A percentile compares a stretch with the other conserved stretches of the same genome.
Conservation (phyloP, 2,113 vertebrate genomes). For the Dicaeum eximium region DNA sequence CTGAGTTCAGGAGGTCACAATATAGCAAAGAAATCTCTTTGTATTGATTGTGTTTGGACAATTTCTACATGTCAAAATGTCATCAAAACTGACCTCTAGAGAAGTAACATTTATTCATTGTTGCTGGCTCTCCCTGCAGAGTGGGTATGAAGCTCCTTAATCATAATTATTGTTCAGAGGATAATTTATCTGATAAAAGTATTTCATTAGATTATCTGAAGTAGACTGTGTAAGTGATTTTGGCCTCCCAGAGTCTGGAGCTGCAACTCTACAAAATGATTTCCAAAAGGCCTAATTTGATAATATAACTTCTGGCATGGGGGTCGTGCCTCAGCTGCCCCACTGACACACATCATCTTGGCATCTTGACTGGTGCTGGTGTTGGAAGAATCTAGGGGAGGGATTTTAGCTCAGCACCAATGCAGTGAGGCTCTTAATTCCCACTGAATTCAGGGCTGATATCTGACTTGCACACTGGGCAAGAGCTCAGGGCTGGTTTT, state of each 20-base stretch:
- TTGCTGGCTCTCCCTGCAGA: background rate
- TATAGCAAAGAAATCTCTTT: background rate
- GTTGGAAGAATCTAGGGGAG: background rate
- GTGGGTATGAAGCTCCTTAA: background rate
- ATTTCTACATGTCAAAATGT: background rate
- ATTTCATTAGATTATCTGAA: conserved; percentile 31
- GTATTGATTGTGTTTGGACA: background rate
- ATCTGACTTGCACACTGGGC: background rate
- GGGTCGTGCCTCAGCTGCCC: background rate
- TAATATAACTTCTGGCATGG: background rate
- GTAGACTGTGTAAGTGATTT: background rate
- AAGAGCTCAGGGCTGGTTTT: background rate
- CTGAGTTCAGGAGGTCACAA: background rate
- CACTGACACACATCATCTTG: background rate
- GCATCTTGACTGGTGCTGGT: background rate
- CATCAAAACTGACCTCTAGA: background rate
- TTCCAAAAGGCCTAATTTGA: background rate
- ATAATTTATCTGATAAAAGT: conserved; percentile 40
- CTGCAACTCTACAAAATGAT: background rate
- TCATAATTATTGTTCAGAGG: conserved; percentile 26
- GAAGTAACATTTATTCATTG: background rate
- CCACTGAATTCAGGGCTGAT: background rate
- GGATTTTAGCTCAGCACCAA: background rate
- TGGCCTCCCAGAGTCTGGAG: background rate
- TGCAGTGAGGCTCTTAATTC: background rate